Percentiles rank a stretch among this genome's conserved stretches.
phyloP scores from a whole-genome alignment of 2,113 vertebrate genomes.

The Menura novaehollandiae region DNA sequence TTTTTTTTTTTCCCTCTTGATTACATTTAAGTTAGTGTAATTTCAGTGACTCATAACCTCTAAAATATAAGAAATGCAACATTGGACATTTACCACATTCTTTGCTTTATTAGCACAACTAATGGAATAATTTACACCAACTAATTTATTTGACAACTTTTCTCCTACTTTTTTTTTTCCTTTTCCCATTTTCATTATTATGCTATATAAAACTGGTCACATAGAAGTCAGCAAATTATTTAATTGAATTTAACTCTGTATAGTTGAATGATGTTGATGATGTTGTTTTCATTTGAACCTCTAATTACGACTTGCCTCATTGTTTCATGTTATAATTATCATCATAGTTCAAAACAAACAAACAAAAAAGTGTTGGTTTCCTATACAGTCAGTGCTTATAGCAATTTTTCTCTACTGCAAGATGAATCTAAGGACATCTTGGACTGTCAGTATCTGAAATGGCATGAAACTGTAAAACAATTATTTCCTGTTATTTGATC shows the following conservation, averaged over 20 bases:
- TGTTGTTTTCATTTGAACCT: not conserved
- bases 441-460: not conserved
- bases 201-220: not conserved
- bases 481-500: not conserved
- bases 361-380: not conserved
- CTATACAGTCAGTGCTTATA: not conserved
- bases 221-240: conserved; percentile 7
- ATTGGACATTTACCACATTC: not conserved
- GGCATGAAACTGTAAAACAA: not conserved
- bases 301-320: not conserved
- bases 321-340: not conserved
- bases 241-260: not conserved
- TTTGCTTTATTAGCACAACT: not conserved
- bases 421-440: not conserved
- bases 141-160: not conserved
- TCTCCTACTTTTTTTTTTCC: not conserved
- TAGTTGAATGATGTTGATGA: not conserved
- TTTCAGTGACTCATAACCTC: not conserved
- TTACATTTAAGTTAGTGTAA: not conserved
- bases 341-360: not conserved
- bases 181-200: not conserved
- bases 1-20: not conserved
- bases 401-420: not conserved
- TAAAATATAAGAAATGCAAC: not conserved
- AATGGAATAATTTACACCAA: not conserved